Evolutionary conservation across 1,140 invertebrate species (phyloP), one percentile per base, ranked within the genome.

Genomic region (Andrena cerasifolii): DNA sequence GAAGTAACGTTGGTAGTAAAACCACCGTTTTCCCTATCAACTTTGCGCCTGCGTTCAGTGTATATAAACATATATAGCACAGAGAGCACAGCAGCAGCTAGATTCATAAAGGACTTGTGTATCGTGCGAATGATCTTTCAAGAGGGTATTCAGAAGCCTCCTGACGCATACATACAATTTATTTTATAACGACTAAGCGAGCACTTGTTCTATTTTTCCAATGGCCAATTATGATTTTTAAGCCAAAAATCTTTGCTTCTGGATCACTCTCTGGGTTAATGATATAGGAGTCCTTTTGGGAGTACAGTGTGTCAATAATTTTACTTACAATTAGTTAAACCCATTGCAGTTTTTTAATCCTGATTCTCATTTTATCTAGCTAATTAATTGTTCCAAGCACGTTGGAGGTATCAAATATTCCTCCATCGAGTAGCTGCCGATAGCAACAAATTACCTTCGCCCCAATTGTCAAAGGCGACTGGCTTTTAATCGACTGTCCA

Each of bases 191-290:
- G 18, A 67, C 36, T 5, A 45, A n/a, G 31, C 31, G 40, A n/a
- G 33, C 49, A 61, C 21, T 45, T 75, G 66, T 75, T 75, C 49
- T 75, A 75, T 75, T 75, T 75, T 75, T 75, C 49, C 14, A 21
- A 54, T 14, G 3, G 18, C 28, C 16, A 40, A 6, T 45, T 16
- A 28, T 31, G 10, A 59, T 18, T 71, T 59, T 31, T 56, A 59
- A 53, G 24, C n/a, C 7, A 40, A 56, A 24, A 31, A 3, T 14
- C 33, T 24, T 24, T 6, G 21, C 63, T 76, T 76, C 53, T 59
- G 1, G 18, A n/a, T 40, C 6, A 76, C 31, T 76, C 31, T 31
- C 3, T 8, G 5, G 31, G 2, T 58, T 10, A 2, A 2, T 40
- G 12, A 36, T 45, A 75, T 14, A 3, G 0, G 16, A 75, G 73